These are phyloP conservation scores for Phalacrocorax brasilianus DNA, from an alignment of 2,113 vertebrate genomes.

Conservation along the genomic window DNA sequence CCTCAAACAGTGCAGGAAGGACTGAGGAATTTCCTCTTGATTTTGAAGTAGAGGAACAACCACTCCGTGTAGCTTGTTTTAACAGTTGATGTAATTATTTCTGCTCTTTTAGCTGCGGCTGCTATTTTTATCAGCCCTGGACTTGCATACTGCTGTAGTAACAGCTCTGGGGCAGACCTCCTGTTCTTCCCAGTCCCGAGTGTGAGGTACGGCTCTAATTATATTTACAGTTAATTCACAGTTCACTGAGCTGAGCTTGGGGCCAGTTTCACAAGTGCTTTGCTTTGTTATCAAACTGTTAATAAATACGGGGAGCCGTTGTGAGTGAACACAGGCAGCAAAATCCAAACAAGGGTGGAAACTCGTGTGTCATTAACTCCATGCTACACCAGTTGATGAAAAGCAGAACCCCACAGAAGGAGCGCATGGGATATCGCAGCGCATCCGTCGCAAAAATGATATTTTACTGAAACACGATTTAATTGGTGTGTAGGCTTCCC, in stretches of 20 bases:
- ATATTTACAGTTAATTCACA: constrained; percentile 59
- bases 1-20: not conserved
- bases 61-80: not conserved
- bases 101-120: constrained; percentile 42
- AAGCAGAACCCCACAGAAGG: not conserved
- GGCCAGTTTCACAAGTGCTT: constrained; percentile 36
- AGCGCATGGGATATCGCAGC: not conserved
- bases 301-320: not conserved
- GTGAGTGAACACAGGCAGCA: not conserved
- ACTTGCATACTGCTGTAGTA: constrained; percentile 73
- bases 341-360: not conserved
- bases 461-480: not conserved
- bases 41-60: not conserved
- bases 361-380: not conserved
- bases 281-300: constrained; percentile 7
- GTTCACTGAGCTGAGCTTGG: constrained; percentile 8
- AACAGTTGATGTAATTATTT: constrained; percentile 49
- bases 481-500: constrained; percentile 13
- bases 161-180: constrained; percentile 73
- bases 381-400: not conserved
- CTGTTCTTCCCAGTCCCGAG: constrained; percentile 43
- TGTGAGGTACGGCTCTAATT: constrained; percentile 51
- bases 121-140: constrained; percentile 79
- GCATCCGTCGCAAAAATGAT: not conserved
- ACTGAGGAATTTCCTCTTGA: not conserved